Evolutionary conservation across 2,113 vertebrate genomes (phyloP), one percentile per base, ranked within the genome.

Genomic region (Xiphias gladius): DNA sequence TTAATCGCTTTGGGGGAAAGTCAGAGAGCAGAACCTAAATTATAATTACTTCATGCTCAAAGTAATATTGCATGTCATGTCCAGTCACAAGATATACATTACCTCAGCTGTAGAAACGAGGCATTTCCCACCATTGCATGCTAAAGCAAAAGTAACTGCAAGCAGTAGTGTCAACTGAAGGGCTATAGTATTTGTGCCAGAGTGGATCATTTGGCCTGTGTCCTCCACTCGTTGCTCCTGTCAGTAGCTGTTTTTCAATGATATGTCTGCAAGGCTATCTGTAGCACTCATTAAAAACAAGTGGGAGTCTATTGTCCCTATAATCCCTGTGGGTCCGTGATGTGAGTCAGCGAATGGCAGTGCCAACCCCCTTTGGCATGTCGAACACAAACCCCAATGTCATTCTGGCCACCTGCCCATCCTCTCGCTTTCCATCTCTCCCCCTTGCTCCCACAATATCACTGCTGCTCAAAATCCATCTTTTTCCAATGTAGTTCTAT

Each of bases 331-430:
- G 82, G 69, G 64, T 26, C 41, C 9, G 11, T 12, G 43, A 80
- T 69, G 83, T 92, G 89, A 90, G 84, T 89, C 88, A 93, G 89
- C 86, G 13, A 86, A 68, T 59, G 28, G 50, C 78, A 73, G 59
- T 16, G 72, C 85, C 86, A 88, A 71, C 74, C 70, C 72, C 73
- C 79, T 73, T 66, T 79, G 85, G 79, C 73, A 76, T 70, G 50
- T 82, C 50, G 28, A 82, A 82, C 74, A 82, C 65, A 82, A 82
- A 86, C 79, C 75, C 78, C 82, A 74, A 69, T 81, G 91, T 88
- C 86, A 77, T 75, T 76, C 84, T 86, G 83, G 88, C 81, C 76
- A 79, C 32, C 68, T 75, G 80, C 80, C 84, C 63, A 58, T 77
- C 55, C 76, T 26, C 48, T 61, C 48, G 64, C 39, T 65, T n/a